phyloP scores from a whole-genome alignment of 92 coral and sea anemone genomes.

The Palythoa grandis region DNA sequence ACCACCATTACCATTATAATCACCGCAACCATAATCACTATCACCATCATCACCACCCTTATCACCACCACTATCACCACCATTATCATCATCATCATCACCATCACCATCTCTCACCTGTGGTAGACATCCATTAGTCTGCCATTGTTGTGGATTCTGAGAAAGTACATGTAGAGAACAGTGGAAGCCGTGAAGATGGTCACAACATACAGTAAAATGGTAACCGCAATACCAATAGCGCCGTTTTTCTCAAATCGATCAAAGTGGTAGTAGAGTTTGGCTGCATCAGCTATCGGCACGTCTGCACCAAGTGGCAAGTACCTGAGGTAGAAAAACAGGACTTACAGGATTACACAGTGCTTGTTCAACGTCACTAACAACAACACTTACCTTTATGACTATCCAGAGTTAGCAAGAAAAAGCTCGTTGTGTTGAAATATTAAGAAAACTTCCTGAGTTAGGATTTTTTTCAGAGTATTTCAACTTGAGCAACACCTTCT shows the following conservation, averaged over 20 bases:
- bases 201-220: constrained; percentile 89
- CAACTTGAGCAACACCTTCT: no score
- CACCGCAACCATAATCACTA: background rate
- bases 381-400: no score
- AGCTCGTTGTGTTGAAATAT: no score
- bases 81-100: background rate
- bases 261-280: constrained; percentile 98
- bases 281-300: constrained; percentile 93
- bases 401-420: no score
- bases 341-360: background rate
- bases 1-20: background rate
- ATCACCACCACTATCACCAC: background rate
- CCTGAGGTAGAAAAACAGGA: constrained; percentile 39
- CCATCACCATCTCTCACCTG: constrained; percentile 20
- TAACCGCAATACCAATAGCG: constrained; percentile 90
- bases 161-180: constrained; percentile 92
- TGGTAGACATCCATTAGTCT: constrained; percentile 96
- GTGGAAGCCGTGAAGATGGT: constrained; percentile 89
- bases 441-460: no score
- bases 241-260: constrained; percentile 96
- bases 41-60: background rate
- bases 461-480: no score
- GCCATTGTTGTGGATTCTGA: constrained; percentile 93
- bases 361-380: no score
- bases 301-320: constrained; percentile 84